Conservation (phyloP, 92 coral and sea anemone genomes). For the Zoanthus sociatus region DNA sequence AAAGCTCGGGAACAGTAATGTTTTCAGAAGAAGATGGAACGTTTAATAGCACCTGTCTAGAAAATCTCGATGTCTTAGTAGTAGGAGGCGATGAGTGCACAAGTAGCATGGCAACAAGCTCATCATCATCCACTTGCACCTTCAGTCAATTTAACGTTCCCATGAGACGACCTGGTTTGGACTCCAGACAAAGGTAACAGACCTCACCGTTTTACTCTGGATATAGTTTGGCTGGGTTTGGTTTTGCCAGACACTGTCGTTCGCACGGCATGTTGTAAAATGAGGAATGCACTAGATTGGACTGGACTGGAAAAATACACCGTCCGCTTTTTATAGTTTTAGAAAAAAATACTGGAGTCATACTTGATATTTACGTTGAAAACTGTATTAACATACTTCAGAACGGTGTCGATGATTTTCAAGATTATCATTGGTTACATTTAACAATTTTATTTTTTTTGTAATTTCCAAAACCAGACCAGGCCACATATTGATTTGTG, state of each 20-base stretch:
- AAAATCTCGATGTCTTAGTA: conserved; percentile 1
- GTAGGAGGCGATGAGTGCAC: not conserved
- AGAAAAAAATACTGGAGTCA: no score
- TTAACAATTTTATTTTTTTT: no score
- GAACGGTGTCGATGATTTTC: no score
- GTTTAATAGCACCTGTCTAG: not conserved
- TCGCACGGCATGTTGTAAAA: not conserved
- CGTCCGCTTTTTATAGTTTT: no score
- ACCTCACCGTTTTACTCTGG: not conserved
- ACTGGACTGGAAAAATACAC: no score
- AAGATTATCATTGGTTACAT: no score
- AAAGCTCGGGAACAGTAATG: not conserved
- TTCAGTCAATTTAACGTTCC: not conserved
- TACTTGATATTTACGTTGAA: no score
- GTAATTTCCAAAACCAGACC: no score
- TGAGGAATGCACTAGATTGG: no score
- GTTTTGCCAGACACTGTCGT: not conserved
- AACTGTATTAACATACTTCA: no score
- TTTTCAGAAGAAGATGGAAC: not conserved
- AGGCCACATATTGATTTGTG: no score
- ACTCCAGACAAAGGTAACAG: conserved; percentile 8
- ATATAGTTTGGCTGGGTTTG: not conserved
- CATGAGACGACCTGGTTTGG: conserved; percentile 1
- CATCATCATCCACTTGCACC: not conserved
- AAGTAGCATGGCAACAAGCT: not conserved